These are phyloP conservation scores for Orchestia grillus DNA, from an alignment of 1,140 invertebrate genomes.

Conservation along the genomic window DNA sequence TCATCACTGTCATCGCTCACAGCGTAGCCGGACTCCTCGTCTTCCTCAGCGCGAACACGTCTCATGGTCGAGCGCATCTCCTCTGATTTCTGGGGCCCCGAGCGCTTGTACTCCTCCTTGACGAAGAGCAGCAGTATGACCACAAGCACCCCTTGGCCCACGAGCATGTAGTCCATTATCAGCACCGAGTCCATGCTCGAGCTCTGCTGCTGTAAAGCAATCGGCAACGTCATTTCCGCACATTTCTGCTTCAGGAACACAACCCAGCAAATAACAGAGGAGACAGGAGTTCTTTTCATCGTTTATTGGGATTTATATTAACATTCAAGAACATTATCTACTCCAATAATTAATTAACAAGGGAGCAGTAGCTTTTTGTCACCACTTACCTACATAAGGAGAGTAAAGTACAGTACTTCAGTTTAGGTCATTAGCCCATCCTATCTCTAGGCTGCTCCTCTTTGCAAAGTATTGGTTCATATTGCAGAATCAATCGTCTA, in stretches of 20 bases:
- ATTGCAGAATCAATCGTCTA: too few species aligned
- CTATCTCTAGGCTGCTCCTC: too few species aligned
- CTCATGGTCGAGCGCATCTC: conserved; percentile 28
- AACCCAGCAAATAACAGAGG: not conserved
- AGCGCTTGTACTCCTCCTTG: conserved; percentile 45
- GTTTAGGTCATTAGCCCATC: too few species aligned
- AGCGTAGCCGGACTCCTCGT: conserved; percentile 21
- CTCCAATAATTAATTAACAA: too few species aligned
- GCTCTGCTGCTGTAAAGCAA: conserved; percentile 68
- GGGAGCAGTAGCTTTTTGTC: too few species aligned
- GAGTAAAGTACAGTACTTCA: too few species aligned
- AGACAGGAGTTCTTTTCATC: not conserved
- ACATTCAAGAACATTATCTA: not conserved
- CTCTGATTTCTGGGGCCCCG: conserved; percentile 19
- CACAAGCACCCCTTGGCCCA: conserved; percentile 28
- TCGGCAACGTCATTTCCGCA: not conserved
- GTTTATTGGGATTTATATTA: not conserved
- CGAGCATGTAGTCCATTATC: conserved; percentile 27
- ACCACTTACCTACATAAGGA: too few species aligned
- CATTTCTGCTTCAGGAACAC: not conserved
- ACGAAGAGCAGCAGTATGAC: conserved; percentile 25
- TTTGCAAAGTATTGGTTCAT: too few species aligned
- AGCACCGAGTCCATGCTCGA: not conserved
- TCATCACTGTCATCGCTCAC: conserved; percentile 30
- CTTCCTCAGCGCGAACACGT: not conserved